These are phyloP conservation scores for Caenorhabditis brenneri DNA, from an alignment of 1,140 invertebrate species.

Conservation along the genomic window DNA sequence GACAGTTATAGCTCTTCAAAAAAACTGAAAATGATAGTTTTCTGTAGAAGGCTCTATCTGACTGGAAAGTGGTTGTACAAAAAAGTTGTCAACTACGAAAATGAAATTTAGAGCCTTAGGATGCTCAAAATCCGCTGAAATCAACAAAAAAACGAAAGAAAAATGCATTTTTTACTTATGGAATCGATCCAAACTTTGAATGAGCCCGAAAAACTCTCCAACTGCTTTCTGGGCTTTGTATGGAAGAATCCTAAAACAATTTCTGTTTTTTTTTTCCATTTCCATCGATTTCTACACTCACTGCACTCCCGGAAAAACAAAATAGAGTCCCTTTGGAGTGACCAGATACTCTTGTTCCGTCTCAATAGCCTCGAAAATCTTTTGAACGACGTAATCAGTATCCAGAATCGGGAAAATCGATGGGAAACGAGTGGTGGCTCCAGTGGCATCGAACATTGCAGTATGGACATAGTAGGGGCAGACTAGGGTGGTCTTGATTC, in stretches of 20 bases:
- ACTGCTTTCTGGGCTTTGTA: background rate
- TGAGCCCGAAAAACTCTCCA: background rate
- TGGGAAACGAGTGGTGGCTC: background rate
- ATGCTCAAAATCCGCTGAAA: too few species aligned
- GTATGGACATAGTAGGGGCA: constrained; percentile 94
- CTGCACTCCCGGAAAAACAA: background rate
- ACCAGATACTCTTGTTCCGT: constrained; percentile 10
- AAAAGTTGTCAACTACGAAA: too few species aligned
- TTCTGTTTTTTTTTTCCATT: background rate
- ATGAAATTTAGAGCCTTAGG: too few species aligned
- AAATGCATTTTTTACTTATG: too few species aligned
- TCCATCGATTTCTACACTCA: background rate
- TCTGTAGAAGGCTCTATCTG: too few species aligned
- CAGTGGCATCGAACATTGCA: constrained; percentile 85
- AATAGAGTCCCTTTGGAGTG: background rate
- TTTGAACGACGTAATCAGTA: constrained; percentile 5
- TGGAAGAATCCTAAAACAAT: background rate
- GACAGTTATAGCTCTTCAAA: too few species aligned
- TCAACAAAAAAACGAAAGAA: too few species aligned
- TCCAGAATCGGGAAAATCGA: background rate
- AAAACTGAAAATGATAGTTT: too few species aligned
- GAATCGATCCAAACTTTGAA: constrained; percentile 8
- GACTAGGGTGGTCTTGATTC: constrained; percentile 85
- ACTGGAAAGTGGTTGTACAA: too few species aligned
- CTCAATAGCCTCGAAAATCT: background rate